phyloP scores from a whole-genome alignment of 2,797 vertebrate species.

The Pyrocephalus nanus region DNA sequence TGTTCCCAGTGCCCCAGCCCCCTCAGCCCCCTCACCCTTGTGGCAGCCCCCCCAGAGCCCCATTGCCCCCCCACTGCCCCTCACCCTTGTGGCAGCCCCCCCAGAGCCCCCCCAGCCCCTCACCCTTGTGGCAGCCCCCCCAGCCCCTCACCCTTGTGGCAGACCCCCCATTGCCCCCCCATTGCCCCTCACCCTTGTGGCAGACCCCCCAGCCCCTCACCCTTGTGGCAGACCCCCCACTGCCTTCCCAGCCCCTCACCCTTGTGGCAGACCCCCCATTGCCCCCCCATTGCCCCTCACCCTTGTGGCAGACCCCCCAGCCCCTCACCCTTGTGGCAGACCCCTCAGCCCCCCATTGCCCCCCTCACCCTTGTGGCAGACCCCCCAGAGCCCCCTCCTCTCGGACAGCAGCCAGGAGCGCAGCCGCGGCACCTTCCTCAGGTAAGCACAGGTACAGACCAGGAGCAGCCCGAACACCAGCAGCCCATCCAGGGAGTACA shows the following conservation, averaged over 20 bases:
- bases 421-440: slow-evolving; percentile 93
- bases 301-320: slow-evolving; percentile 73
- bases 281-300: slow-evolving; percentile 72
- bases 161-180: neutral
- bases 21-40: no score
- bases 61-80: no score
- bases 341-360: no score
- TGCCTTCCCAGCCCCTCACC: no score
- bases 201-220: slow-evolving; percentile 43
- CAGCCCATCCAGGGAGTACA: slow-evolving; percentile 88
- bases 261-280: no score
- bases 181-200: neutral
- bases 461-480: slow-evolving; percentile 93
- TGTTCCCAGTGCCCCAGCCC: no score
- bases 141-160: no score
- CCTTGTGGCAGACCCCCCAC: no score
- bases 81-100: no score
- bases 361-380: slow-evolving; percentile 91
- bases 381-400: slow-evolving; percentile 87
- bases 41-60: no score
- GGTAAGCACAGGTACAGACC: slow-evolving; percentile 94
- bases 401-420: slow-evolving; percentile 92
- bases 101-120: no score
- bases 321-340: no score
- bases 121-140: slow-evolving; percentile 80